Percentiles rank a stretch among this genome's conserved stretches.
Conservation (phyloP, 2,888 invertebrate species). For the Branchellion lobata region DNA sequence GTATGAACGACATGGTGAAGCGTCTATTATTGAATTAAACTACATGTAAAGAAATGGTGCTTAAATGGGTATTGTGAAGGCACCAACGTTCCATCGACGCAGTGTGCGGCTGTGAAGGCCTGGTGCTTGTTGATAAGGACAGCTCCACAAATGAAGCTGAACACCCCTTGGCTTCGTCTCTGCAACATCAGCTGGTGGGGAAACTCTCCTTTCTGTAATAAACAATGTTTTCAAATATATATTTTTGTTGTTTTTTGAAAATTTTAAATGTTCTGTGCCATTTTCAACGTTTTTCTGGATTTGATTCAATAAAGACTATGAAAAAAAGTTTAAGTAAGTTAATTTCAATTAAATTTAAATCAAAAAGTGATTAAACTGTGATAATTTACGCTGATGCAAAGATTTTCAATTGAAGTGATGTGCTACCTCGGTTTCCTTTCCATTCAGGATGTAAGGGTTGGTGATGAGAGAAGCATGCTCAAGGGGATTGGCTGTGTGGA, state of each 20-base stretch:
- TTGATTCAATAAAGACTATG: too few species aligned
- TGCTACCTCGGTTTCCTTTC: neutral
- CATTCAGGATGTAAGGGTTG: neutral
- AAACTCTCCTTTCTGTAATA: neutral
- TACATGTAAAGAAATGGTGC: too few species aligned
- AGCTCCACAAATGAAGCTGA: neutral
- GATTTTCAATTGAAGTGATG: neutral
- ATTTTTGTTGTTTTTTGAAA: neutral
- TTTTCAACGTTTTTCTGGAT: too few species aligned
- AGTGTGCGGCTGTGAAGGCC: conserved; percentile 7
- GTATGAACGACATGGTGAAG: too few species aligned
- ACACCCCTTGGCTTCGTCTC: neutral
- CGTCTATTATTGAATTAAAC: too few species aligned
- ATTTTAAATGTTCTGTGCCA: neutral
- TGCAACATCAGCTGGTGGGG: conserved; percentile 12
- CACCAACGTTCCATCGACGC: neutral
- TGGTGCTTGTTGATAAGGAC: neutral
- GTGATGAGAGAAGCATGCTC: neutral
- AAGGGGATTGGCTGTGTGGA: neutral
- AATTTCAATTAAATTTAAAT: too few species aligned
- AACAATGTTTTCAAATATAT: neutral
- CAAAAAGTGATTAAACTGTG: neutral
- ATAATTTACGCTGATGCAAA: neutral
- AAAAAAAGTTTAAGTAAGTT: too few species aligned
- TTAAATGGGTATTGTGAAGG: neutral